phyloP scores from a whole-genome alignment of 2,797 vertebrate genomes.

The Platalea minor region DNA sequence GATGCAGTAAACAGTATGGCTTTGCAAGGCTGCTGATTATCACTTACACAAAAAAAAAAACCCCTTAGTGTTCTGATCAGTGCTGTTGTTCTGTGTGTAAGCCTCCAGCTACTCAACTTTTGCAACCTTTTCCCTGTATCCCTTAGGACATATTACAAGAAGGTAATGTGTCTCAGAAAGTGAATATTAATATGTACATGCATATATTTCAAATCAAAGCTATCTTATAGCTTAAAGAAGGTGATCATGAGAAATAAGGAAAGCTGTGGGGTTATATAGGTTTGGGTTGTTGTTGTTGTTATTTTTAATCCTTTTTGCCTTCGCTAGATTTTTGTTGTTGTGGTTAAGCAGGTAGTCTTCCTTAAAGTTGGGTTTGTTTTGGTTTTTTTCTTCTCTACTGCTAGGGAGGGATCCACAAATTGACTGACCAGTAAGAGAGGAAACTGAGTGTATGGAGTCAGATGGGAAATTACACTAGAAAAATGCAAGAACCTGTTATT shows the following conservation, averaged over 20 bases:
- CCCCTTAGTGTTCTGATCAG: neutral
- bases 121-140: neutral
- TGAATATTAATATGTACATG: neutral
- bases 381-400: neutral
- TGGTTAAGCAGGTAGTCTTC: neutral
- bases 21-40: neutral
- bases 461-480: neutral
- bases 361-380: neutral
- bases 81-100: neutral
- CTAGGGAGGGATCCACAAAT: neutral
- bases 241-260: neutral
- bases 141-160: neutral
- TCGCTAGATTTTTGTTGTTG: neutral
- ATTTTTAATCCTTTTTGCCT: neutral
- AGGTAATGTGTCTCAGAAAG: neutral
- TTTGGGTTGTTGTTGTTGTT: neutral
- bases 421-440: neutral
- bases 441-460: neutral
- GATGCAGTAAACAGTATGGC: neutral
- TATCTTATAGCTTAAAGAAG: neutral
- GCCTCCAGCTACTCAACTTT: neutral
- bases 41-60: neutral
- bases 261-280: neutral
- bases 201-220: neutral
- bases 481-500: neutral